Evolutionary conservation across 2,113 vertebrate species (phyloP).

Genomic region (Thermophis baileyi): DNA sequence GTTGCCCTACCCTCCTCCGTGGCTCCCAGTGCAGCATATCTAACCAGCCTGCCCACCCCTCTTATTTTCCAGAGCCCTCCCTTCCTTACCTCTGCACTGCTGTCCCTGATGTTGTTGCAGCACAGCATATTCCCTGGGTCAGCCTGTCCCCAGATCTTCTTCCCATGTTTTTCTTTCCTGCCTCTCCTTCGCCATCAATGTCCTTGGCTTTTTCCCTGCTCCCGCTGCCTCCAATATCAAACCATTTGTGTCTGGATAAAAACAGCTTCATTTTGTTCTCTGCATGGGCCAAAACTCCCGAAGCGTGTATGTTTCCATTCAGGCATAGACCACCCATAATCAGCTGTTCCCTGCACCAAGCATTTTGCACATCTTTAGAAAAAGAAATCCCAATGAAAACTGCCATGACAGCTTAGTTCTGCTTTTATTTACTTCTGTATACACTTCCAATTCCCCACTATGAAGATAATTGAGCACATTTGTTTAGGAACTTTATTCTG

Average conservation of each 20-base stretch:
- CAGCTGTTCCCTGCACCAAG: background rate
- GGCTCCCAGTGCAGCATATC: background rate
- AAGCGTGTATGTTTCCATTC: background rate
- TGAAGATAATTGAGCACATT: background rate
- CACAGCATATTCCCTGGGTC: background rate
- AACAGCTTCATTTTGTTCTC: background rate
- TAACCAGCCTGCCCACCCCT: background rate
- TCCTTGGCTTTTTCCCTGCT: background rate
- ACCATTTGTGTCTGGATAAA: background rate
- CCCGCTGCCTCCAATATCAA: background rate
- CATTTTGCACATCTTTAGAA: background rate
- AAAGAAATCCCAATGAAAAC: background rate
- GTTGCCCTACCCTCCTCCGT: background rate
- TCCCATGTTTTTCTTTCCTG: background rate
- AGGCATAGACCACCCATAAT: background rate
- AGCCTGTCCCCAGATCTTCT: background rate
- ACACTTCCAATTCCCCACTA: background rate
- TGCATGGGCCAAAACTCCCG: background rate
- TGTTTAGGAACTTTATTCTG: background rate
- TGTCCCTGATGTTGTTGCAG: background rate
- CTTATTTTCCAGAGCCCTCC: background rate
- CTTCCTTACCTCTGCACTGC: background rate
- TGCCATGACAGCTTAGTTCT: background rate
- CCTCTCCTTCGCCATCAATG: background rate
- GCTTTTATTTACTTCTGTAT: background rate